Base-by-base conservation (phyloP, 2,113 vertebrate species). In the Budorcas taxicolor region DNA sequence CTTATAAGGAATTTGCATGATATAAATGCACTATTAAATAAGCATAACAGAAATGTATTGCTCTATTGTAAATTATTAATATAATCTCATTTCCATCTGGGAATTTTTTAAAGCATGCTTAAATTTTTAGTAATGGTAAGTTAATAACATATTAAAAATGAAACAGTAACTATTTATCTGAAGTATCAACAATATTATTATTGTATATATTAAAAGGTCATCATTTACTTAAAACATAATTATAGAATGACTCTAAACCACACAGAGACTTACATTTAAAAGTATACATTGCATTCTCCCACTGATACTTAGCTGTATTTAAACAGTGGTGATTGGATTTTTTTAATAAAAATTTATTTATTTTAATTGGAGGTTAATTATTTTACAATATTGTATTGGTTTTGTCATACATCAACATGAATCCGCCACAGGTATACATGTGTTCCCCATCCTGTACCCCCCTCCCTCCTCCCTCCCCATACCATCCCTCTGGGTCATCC, bases 221-320 rank as follows among this genome's bases (percentile, higher is more conserved):
- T 97, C 95, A 95, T 97, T 96, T 96, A 97, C 91, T 96, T 96
- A 93, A 97, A 98, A 85, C 71, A 84, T 95, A 96, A 95, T 97
- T 96, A 97, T 82, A 96, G 84, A 97, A 95, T 92, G 74, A 90
- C 64, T 87, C 58, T 87, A 96, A 97, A 84, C 57, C 82, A 95
- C 92, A 95, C 45, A 92, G 84, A 95, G 83, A 87, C 84, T 92
- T 58, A 8, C 1, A 60, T 89, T 58, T 94, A 94, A 92, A 74
- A 92, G 13, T 13, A 87, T 58, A 95, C 7, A 52, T 95, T 97
- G 82, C 4, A 89, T 11, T 95, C 96, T 97, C 80, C 85, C 16
- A 80, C 57, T 58, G 67, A 95, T 93, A 45, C 47, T 86, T 97
- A 87, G 87, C 31, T 92, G 83, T 83, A 94, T 91, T 87, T 95